A percentile compares a stretch with the other conserved stretches of the same genome.
Evolutionary conservation across 1,140 invertebrate genomes (phyloP).

Genomic region (Daktulosphaira vitifoliae): DNA sequence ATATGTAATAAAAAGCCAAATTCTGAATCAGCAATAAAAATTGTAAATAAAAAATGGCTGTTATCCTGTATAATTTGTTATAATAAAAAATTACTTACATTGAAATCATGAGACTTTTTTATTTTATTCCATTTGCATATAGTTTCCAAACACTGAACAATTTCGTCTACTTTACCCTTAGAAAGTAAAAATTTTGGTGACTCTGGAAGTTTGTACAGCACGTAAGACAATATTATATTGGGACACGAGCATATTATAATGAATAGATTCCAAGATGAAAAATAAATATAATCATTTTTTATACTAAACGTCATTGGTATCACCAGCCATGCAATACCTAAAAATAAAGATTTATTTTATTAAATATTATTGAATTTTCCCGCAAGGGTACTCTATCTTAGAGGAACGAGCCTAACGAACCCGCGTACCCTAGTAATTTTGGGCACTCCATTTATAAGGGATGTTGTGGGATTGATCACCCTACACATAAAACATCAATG

Average conservation of each 20-base stretch:
- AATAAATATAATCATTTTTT: neutral
- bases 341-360: too few relatives aligned
- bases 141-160: neutral
- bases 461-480: neutral
- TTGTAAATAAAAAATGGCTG: too few relatives aligned
- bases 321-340: neutral
- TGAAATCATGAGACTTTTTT: too few relatives aligned
- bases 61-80: too few relatives aligned
- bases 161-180: neutral
- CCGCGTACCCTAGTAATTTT: neutral
- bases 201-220: neutral
- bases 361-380: too few relatives aligned
- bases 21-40: too few relatives aligned
- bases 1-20: too few relatives aligned
- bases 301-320: neutral
- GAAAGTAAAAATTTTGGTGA: neutral
- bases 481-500: neutral
- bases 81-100: too few relatives aligned
- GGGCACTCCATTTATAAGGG: neutral
- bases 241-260: neutral
- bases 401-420: conserved; percentile 1
- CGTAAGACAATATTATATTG: neutral
- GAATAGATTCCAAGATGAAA: neutral
- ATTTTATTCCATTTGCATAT: neutral
- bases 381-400: neutral